Conservation (phyloP, 2,888 invertebrate species). For the Rotaria sp. region DNA sequence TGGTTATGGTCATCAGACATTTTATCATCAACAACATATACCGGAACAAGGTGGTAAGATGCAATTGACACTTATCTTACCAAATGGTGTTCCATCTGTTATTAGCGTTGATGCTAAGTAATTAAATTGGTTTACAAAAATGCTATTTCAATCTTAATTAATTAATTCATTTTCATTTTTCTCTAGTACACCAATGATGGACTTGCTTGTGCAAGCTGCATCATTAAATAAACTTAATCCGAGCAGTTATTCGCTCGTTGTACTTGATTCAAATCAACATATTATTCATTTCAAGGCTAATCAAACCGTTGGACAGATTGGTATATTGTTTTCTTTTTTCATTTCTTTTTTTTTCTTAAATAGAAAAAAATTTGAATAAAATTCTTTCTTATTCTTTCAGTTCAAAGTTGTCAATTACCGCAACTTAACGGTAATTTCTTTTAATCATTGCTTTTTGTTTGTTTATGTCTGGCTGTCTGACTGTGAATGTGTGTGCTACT, state of each 20-base stretch:
- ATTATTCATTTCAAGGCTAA: conserved; percentile 67
- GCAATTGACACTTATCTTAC: background rate
- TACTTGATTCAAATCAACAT: conserved; percentile 60
- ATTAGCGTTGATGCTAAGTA: conserved; percentile 8
- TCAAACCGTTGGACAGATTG: conserved; percentile 64
- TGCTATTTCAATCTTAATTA: background rate
- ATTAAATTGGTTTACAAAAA: background rate
- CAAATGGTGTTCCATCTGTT: conserved; percentile 16
- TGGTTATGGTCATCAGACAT: background rate
- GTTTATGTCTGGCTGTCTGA: background rate
- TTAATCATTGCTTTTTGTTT: background rate
- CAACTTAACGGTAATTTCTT: conserved; percentile 10
- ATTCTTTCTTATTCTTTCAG: background rate
- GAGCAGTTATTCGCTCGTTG: conserved; percentile 62
- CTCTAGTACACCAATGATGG: conserved; percentile 70
- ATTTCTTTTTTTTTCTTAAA: no score
- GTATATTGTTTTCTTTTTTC: conserved; percentile 45
- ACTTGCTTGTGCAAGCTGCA: conserved; percentile 67
- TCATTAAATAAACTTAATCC: conserved; percentile 65
- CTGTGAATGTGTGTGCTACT: background rate
- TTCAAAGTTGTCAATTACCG: conserved; percentile 1
- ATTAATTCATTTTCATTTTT: background rate
- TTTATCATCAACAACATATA: background rate
- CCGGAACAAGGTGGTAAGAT: conserved; percentile 1
- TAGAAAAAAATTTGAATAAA: background rate